Evolutionary conservation across 2,113 vertebrate genomes (phyloP).

Genomic region (Nerophis lumbriciformis): DNA sequence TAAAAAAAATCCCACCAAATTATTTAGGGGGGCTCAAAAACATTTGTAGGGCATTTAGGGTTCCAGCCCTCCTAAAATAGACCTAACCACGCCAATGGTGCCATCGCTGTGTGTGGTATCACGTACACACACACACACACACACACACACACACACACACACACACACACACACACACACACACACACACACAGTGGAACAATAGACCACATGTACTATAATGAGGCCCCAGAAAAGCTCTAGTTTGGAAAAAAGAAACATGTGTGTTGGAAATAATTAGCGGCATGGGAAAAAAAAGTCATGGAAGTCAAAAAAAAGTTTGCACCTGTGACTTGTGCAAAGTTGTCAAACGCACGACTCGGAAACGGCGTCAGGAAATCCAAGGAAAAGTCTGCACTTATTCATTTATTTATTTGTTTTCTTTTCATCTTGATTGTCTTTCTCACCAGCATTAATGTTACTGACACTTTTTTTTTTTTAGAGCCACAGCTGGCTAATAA

Average conservation of each 20-base stretch:
- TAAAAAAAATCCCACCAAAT: too few relatives aligned
- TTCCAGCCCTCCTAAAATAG: too few relatives aligned
- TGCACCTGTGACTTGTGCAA: constrained; percentile 33
- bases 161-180: constrained; percentile 35
- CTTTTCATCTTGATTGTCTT: constrained; percentile 85
- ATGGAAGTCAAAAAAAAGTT: constrained; percentile 38
- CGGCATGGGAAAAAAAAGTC: constrained; percentile 40
- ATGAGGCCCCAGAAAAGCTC: constrained; percentile 51
- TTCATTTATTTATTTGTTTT: constrained; percentile 65
- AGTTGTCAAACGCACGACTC: background rate
- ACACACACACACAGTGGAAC: constrained; percentile 44
- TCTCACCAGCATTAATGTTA: constrained; percentile 77
- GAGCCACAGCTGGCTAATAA: constrained; percentile 97
- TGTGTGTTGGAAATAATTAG: constrained; percentile 57
- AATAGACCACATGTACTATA: constrained; percentile 60
- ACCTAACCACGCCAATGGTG: too few relatives aligned
- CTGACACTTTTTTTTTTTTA: constrained; percentile 78
- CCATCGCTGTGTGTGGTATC: constrained; percentile 32
- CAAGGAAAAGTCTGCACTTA: constrained; percentile 73
- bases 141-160: constrained; percentile 30
- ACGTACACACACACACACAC: constrained; percentile 25
- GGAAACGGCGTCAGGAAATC: background rate
- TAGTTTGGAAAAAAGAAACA: constrained; percentile 49
- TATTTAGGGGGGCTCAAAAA: too few relatives aligned
- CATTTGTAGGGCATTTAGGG: too few relatives aligned